phyloP scores from a whole-genome alignment of 2,888 invertebrate genomes.

The Catocala fraxini region DNA sequence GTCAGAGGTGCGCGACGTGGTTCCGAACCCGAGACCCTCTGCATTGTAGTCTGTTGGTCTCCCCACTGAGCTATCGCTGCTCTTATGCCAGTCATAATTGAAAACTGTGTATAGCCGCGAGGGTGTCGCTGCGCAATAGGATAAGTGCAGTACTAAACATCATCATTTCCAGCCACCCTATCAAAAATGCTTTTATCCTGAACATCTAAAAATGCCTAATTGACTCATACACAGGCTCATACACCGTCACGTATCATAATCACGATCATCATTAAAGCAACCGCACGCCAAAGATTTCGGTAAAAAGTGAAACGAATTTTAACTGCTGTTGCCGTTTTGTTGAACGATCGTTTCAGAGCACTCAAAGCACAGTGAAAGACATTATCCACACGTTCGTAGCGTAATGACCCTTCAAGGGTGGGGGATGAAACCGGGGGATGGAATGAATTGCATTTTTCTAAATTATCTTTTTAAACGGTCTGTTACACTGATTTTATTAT shows the following conservation, averaged over 20 bases:
- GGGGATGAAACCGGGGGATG: slow-evolving; percentile 48
- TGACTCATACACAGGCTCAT: not conserved
- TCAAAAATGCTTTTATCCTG: not conserved
- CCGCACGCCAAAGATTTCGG: slow-evolving; percentile 25
- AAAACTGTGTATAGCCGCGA: too few relatives aligned
- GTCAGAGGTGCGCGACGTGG: too few relatives aligned
- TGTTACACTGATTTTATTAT: slow-evolving; percentile 51
- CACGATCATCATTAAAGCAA: slow-evolving; percentile 1
- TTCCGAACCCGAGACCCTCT: too few relatives aligned
- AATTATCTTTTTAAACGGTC: slow-evolving; percentile 50
- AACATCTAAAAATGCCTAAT: not conserved
- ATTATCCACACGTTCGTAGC: slow-evolving; percentile 73
- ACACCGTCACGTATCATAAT: not conserved
- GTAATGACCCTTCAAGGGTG: slow-evolving; percentile 69
- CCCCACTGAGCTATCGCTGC: too few relatives aligned
- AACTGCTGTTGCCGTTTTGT: slow-evolving; percentile 61
- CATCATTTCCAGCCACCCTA: too few relatives aligned
- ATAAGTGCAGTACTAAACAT: too few relatives aligned
- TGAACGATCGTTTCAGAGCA: slow-evolving; percentile 60
- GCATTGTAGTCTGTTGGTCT: too few relatives aligned
- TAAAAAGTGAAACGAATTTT: slow-evolving; percentile 60
- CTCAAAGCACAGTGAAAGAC: slow-evolving; percentile 58
- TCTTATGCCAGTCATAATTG: too few relatives aligned
- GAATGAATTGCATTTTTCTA: slow-evolving; percentile 48
- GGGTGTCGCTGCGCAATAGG: too few relatives aligned